Evolutionary conservation across 2,888 invertebrate species (phyloP).

Genomic region (Xestobium rufovillosum): DNA sequence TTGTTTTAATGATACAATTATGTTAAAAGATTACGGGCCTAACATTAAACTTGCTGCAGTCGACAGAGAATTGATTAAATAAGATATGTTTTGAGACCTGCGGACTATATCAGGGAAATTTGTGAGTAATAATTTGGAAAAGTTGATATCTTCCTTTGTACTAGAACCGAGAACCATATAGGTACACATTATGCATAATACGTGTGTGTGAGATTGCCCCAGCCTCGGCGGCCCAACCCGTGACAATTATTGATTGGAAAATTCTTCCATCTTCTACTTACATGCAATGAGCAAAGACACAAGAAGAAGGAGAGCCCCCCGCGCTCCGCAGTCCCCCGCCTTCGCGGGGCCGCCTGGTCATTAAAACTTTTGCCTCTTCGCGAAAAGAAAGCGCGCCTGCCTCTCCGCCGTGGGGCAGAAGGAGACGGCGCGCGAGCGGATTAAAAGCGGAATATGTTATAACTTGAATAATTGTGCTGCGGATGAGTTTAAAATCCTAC

Average conservation of each 20-base stretch:
- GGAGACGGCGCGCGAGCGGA: conserved; percentile 36
- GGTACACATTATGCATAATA: too few relatives aligned
- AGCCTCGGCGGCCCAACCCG: conserved; percentile 38
- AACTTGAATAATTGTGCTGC: conserved; percentile 44
- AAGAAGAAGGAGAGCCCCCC: conserved; percentile 25
- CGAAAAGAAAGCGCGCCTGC: conserved; percentile 40
- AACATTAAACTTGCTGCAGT: too few relatives aligned
- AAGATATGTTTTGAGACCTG: too few relatives aligned
- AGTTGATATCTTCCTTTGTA: too few relatives aligned
- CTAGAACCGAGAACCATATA: too few relatives aligned
- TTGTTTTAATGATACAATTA: too few relatives aligned
- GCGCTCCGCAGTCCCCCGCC: too few relatives aligned
- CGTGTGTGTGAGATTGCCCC: conserved; percentile 25
- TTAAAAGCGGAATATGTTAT: conserved; percentile 44
- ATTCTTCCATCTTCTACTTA: conserved; percentile 53
- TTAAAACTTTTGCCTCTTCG: conserved; percentile 43
- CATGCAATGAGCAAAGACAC: conserved; percentile 41
- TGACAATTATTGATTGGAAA: conserved; percentile 65
- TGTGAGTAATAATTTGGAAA: too few relatives aligned
- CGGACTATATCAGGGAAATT: too few relatives aligned
- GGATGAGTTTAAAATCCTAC: conserved; percentile 44
- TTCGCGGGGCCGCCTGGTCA: conserved; percentile 37
- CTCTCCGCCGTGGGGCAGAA: conserved; percentile 39
- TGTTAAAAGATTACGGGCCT: too few relatives aligned
- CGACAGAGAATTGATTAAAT: too few relatives aligned